Evolutionary conservation across 35 echinoderm and acorn worm species (phyloP), one percentile per base, ranked within the genome.

Genomic region (Chiridota heheva): DNA sequence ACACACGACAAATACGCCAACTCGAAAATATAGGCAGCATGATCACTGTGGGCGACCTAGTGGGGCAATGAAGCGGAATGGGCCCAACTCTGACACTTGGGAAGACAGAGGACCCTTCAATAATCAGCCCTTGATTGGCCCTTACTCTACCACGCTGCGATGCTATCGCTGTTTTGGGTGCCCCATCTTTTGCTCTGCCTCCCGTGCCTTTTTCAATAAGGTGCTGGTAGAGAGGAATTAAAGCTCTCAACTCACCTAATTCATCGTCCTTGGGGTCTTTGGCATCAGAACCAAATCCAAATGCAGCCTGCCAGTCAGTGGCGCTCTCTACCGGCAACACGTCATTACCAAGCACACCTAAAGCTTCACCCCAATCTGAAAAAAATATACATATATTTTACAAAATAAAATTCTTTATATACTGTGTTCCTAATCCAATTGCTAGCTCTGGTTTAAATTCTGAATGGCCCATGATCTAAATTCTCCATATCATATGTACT

Each of bases 251-350:
- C 91, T 63, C 40, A 96, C 91, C 91, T 31, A 97, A 47, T 47
- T 97, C 94, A 84, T 97, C 94, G 29, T 97, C 94, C 46, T 91
- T 91, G 16, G 83, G 92, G 37, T 97, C 94, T 82, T 96, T 90
- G 3, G 53, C 66, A 0, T 90, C 84, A 4, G 88, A 76, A 38
- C 57, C 59, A 46, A 97, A 97, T 5, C 94, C 94, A 75, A 97
- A 97, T 4, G 94, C 94, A 34, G 80, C 83, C 74, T 91, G 89
- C 94, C 94, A 97, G 65, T 97, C 88, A 45, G 94, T 97, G 34
- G 82, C 84, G 31, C 84, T 91, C 20, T 70, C 84, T 16, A 97
- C 77, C 4, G 94, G 94, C 58, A 91, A 37, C 15, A 90, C 55
- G 30, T 97, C 94, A 73, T 48, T 83, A 44, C 73, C 72, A 17